Evolutionary conservation across 2,888 invertebrate genomes (phyloP), one percentile per base, ranked within the genome.

Genomic region (Tenthredo amoena): DNA sequence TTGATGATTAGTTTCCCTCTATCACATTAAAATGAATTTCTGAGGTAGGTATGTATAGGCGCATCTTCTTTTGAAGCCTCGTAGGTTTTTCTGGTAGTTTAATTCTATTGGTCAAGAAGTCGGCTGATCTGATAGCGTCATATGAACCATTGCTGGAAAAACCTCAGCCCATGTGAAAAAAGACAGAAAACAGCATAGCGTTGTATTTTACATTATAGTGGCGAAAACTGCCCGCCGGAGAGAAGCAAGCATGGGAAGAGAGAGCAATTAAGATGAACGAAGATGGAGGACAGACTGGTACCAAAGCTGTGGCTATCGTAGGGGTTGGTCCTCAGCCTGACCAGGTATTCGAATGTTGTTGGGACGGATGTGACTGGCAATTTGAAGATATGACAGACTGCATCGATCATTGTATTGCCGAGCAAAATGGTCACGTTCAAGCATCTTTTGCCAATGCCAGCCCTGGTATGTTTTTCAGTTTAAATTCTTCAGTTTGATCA

Each of bases 191-290:
- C 34, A 68, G 74, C 31, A 43, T 58, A 55, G 84, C 43, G 55
- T 72, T 12, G 40, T 10, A 83, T 83, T 65, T 84, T 85, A 83
- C 34, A 37, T 89, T 93, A 83, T 96, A 99, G 96, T 99, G 99
- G 99, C 97, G 99, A 89, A 98, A 98, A 86, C 95, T 99, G 88
- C 96, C 98, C 0, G 96, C 97, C 0, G 95, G 96, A 85, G 98
- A 98, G 88, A 99, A 99, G 93, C 98, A 98, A 93, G 96, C 96
- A 87, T 99, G 99, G 97, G 99, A 99, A 94, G 98, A 99, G 93
- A 96, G 97, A 84, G 99, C 99, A 0, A 96, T 96, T 47, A 96
- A 96, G 90, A 96, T 98, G 93, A 99, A 99, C 91, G 98, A 98
- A 93, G 98, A 98, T 92, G 96, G 96, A 12, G 95, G 96, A 37